Base-by-base conservation (phyloP, 2,113 vertebrate genomes). In the Dasyprocta punctata region DNA sequence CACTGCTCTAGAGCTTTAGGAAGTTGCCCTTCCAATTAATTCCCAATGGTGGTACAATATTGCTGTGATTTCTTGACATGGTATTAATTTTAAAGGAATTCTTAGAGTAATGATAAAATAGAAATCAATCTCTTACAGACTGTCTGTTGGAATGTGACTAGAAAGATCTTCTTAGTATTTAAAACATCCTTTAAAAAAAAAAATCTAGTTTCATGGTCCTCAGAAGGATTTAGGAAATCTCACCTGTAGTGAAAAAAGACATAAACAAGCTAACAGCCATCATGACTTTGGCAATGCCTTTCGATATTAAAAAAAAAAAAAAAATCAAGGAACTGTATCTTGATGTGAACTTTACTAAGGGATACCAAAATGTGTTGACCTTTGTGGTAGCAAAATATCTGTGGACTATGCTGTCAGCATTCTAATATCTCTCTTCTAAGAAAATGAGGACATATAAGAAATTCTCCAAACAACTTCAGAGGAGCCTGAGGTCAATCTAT, bases 141-240 rank as follows among this genome's bases (percentile, higher is more conserved):
- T 77, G 89, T 61, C 82, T 97, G 10, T 56, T 92, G 11, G 44
- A 77, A 69, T 86, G 7, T 61, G 30, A 81, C 22, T 58, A 90
- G 47, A 91, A 90, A 93, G n/a, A 90, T 41, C 60, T 89, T 61
- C 36, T 92, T 83, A 61, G 3, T 82, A 92, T 67, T 58, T 89
- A 86, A 86, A 93, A 89, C 4, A 30, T 65, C 13, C 38, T 86
- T 85, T 89, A n/a, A 36, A 85, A 81, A 89, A 69, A 33, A 58
- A 84, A 89, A 84, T 38, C 36, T 95, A 92, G 58, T 69, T 80
- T 80, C 38, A 44, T 24, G 82, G 20, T 30, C 30, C 10, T 71
- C 71, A 78, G 10, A 93, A 78, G 17, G 11, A 88, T 33, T 78
- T 92, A 71, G 16, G 22, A 94, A 89, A 95, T 54, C 60, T 44